Base-by-base conservation (phyloP, 2,797 vertebrate genomes). In the Tamandua tetradactyla region DNA sequence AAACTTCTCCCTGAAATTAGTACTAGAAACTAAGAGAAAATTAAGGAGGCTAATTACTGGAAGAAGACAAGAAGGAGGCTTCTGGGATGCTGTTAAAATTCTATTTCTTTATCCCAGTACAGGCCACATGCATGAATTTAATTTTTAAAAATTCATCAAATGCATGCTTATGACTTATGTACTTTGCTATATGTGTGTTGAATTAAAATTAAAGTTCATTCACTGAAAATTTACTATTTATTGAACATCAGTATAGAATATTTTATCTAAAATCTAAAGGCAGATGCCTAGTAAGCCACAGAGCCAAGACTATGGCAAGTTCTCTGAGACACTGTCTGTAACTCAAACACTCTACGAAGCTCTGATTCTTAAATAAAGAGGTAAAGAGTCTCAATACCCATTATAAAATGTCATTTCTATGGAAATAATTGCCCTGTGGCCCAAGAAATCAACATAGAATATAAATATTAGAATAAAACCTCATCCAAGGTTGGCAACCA, bases 371-470 rank as follows among this genome's bases (percentile, higher is more conserved):
- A n/a, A n/a, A n/a, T n/a, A n/a, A n/a, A n/a, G n/a, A n/a, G 32
- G 12, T 42, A 81, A 7, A 82, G 15, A 47, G 12, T 11, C 1
- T 52, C 66, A 37, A 37, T 57, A 78, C 49, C 7, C 49, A 40
- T n/a, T 85, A 47, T 17, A 64, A 88, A 30, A 64, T 10, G 64
- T 15, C 44, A 82, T 55, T 82, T 88, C 18, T 90, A 83, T 61
- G 69, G 66, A 82, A 95, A 62, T 59, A 47, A 59, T 27, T 52
- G 42, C 0, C 22, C 7, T 0, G 5, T 44, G 18, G 81, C 88
- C 40, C 4, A 93, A 35, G 59, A 94, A 94, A 88, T 94, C 74
- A 91, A 76, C 47, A 52, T 71, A 88, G 93, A 88, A 62, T 22
- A 93, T n/a, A 86, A 72, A 2, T 87, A 64, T 15, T 44, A 91